Evolutionary conservation across 2,797 vertebrate species (phyloP), one percentile per base, ranked within the genome.

Genomic region (Gila robusta): DNA sequence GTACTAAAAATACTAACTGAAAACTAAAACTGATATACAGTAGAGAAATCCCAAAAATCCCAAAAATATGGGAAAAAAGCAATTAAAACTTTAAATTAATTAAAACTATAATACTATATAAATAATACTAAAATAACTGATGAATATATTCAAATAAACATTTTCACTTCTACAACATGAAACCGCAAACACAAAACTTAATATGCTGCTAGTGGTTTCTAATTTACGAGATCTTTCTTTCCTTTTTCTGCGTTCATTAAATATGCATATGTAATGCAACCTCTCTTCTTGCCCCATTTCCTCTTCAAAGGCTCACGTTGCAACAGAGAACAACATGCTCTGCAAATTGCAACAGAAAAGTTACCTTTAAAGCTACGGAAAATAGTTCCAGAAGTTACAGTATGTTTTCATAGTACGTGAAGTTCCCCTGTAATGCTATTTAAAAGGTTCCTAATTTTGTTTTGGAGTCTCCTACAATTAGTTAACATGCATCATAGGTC

Each of bases 201-300:
- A 14, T 23, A 2, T 32, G 32, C 52, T 35, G 81, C 19, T 9
- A 8, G 10, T 21, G 81, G 54, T 44, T 64, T 64, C 56, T 21
- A 23, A 11, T 73, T 26, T 8, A 41, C 12, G 28, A 26, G 76
- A 39, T 5, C 2, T 5, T 32, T 72, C 67, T 28, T 56, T 32
- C 41, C 28, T 73, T 64, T 71, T 32, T 56, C 86, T 26, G 52
- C 44, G 9, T 69, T 84, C 83, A 89, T 91, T 90, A 91, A 91
- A 84, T 71, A 88, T 52, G 85, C 70, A 92, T 79, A 28, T 70
- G 84, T 62, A 56, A 90, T 37, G 3, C 37, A 64, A 91, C n/a
- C 74, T 14, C 41, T 28, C 39, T 76, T 10, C 44, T 52, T 19
- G 37, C n/a, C 35, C 17, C 62, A n/a, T 77, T 82, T 72, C 62